Evolutionary conservation across 2,113 vertebrate species (phyloP).

Genomic region (Dromiciops gliroides): DNA sequence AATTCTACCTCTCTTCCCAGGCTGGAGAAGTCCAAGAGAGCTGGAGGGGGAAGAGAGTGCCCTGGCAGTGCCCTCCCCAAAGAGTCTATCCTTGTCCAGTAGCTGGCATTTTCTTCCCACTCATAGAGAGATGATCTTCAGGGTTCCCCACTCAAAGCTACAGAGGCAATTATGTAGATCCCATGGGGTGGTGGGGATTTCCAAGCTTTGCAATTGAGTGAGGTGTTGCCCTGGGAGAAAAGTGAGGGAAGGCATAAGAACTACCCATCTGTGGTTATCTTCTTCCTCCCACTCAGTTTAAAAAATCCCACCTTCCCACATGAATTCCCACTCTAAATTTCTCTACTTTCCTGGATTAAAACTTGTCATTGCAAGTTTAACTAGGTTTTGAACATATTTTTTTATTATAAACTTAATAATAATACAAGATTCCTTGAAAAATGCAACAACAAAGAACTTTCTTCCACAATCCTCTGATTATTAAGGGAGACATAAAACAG

Average conservation of each 20-base stretch:
- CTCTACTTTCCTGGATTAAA: not conserved
- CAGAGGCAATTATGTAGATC: not conserved
- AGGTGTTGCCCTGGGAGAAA: not conserved
- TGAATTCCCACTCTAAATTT: not conserved
- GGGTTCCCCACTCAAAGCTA: not conserved
- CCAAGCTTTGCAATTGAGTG: not conserved
- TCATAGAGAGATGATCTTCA: not conserved
- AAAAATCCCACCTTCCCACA: not conserved
- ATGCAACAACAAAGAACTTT: not conserved
- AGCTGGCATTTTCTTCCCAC: not conserved
- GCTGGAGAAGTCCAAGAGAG: not conserved
- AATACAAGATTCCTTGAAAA: not conserved
- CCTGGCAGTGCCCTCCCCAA: not conserved
- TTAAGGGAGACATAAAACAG: not conserved
- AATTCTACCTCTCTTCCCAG: not conserved
- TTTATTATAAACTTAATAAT: not conserved
- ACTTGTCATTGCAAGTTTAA: not conserved
- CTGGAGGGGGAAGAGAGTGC: not conserved
- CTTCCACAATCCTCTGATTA: not conserved
- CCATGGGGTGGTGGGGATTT: not conserved
- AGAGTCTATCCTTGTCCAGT: not conserved
- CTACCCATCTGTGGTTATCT: not conserved
- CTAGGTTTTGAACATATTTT: not conserved
- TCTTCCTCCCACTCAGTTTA: not conserved
- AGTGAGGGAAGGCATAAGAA: not conserved